These are phyloP conservation scores for Tupaia tana DNA, from an alignment of 2,113 vertebrate species.

Conservation along the genomic window DNA sequence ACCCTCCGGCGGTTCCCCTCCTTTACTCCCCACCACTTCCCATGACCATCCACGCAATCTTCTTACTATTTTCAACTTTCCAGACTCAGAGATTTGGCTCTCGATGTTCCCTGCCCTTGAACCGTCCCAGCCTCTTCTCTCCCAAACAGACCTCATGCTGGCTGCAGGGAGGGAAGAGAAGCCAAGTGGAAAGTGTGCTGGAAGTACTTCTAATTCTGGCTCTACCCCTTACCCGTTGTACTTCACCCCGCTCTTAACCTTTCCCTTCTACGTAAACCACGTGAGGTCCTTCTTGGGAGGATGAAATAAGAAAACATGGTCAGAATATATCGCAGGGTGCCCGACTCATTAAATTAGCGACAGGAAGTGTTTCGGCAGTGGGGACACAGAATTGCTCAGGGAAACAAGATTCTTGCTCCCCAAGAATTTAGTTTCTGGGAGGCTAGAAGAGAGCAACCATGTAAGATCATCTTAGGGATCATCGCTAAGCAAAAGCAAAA, in stretches of 20 bases:
- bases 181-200: neutral
- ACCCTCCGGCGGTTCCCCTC: neutral
- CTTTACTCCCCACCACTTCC: neutral
- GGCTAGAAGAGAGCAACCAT: neutral
- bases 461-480: neutral
- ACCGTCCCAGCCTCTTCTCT: neutral
- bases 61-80: conserved; percentile 22
- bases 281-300: neutral
- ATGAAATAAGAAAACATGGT: neutral
- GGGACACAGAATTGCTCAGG: neutral
- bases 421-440: conserved; percentile 21
- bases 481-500: neutral
- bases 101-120: conserved; percentile 24
- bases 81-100: conserved; percentile 21
- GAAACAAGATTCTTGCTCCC: conserved; percentile 17
- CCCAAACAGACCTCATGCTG: neutral
- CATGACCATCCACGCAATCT: neutral
- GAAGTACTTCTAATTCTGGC: conserved; percentile 52
- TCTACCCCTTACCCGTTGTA: conserved; percentile 1
- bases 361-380: neutral
- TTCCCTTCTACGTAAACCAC: neutral
- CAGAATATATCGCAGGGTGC: neutral
- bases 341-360: conserved; percentile 18
- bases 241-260: conserved; percentile 17
- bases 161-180: conserved; percentile 15